phyloP scores from a whole-genome alignment of 2,888 invertebrate species.

The Apodemia mormo region DNA sequence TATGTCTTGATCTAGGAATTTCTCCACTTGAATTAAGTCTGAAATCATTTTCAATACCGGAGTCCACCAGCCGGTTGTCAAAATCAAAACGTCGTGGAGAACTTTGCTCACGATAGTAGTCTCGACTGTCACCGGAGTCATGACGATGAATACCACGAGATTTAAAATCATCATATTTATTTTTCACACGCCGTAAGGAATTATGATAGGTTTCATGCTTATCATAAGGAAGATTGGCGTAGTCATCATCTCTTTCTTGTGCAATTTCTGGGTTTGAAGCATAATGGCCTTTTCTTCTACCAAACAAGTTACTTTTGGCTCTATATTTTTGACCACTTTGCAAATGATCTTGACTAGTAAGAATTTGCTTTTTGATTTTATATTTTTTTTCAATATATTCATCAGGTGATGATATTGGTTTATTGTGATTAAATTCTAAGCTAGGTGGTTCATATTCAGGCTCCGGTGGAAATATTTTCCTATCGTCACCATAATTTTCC shows the following conservation, averaged over 20 bases:
- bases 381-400: conserved; percentile 79
- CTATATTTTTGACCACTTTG: conserved; percentile 72
- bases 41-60: conserved; percentile 91
- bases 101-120: conserved; percentile 67
- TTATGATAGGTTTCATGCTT: conserved; percentile 81
- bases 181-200: conserved; percentile 83
- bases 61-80: conserved; percentile 86
- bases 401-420: conserved; percentile 84
- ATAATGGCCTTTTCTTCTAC: conserved; percentile 77
- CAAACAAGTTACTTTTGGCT: conserved; percentile 68
- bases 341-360: conserved; percentile 75
- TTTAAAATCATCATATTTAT: conserved; percentile 66
- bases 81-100: conserved; percentile 73
- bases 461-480: conserved; percentile 71
- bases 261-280: conserved; percentile 84
- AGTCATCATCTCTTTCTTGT: conserved; percentile 73
- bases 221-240: conserved; percentile 66
- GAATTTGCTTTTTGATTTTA: conserved; percentile 67
- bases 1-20: conserved; percentile 57
- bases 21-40: conserved; percentile 86
- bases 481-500: conserved; percentile 54
- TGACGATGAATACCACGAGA: conserved; percentile 66
- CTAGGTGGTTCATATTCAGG: conserved; percentile 85
- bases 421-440: conserved; percentile 79
- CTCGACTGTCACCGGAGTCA: conserved; percentile 76